Conservation (phyloP, 2,797 vertebrate genomes). For the Vireo griseus region DNA sequence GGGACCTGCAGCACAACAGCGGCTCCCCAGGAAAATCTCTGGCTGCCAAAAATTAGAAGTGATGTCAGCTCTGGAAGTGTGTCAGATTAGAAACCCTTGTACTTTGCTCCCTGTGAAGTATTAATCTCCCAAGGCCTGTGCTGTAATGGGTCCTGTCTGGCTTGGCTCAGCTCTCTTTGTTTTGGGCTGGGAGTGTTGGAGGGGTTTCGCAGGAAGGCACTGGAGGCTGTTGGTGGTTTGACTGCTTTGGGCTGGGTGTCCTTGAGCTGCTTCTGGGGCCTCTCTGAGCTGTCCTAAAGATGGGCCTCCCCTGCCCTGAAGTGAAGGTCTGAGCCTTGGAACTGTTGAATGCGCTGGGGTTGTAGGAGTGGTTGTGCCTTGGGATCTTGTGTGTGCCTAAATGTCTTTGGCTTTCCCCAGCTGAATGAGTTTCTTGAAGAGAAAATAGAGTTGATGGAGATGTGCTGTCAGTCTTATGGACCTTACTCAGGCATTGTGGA, state of each 20-base stretch:
- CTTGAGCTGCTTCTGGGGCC: neutral
- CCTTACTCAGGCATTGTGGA: neutral
- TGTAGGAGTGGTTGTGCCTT: neutral
- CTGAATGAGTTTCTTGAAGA: neutral
- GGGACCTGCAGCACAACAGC: slow-evolving; percentile 48
- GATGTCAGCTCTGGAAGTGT: slow-evolving; percentile 66
- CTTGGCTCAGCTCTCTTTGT: neutral
- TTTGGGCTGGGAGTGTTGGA: neutral
- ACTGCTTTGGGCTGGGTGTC: neutral
- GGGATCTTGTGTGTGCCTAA: neutral
- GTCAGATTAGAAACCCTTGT: slow-evolving; percentile 56
- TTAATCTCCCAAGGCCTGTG: slow-evolving; percentile 51
- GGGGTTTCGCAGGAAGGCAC: neutral
- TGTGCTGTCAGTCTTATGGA: neutral
- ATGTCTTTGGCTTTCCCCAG: neutral
- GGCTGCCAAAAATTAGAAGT: slow-evolving; percentile 51
- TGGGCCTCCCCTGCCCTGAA: neutral
- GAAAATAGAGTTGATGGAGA: neutral
- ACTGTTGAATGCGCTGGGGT: neutral
- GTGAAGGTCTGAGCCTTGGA: neutral
- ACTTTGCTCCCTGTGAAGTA: slow-evolving; percentile 59
- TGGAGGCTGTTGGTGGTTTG: neutral
- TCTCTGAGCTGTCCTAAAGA: neutral
- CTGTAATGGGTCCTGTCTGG: slow-evolving; percentile 9
- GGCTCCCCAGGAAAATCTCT: slow-evolving; percentile 30